Evolutionary conservation across 1,140 invertebrate species (phyloP).

Genomic region (Cyrtorhinus lividipennis): DNA sequence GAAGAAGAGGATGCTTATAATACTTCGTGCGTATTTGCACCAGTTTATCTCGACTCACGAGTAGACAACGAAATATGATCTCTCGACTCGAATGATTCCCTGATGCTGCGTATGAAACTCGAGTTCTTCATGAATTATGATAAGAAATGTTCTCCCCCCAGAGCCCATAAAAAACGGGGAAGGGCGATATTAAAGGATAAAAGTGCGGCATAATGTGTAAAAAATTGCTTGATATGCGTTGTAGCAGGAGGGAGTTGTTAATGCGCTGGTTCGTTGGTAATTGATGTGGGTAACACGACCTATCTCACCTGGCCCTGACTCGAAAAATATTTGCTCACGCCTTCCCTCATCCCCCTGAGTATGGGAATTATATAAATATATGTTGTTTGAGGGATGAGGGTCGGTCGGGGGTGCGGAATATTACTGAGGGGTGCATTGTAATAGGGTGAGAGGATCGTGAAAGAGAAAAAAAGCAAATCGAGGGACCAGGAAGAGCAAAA

Average conservation of each 20-base stretch:
- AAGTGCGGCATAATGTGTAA: neutral
- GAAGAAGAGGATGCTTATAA: too few species aligned
- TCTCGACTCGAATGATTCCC: too few species aligned
- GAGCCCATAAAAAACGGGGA: neutral
- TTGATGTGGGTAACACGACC: constrained; percentile 1
- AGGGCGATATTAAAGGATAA: neutral
- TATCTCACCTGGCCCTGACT: constrained; percentile 1
- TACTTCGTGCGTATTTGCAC: too few species aligned
- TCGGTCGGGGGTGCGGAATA: too few species aligned
- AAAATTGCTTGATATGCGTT: neutral
- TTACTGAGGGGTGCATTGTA: neutral
- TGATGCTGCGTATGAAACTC: too few species aligned
- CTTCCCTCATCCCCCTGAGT: too few species aligned
- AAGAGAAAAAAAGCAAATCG: neutral
- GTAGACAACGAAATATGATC: too few species aligned
- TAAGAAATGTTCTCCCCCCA: too few species aligned
- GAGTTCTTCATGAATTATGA: too few species aligned
- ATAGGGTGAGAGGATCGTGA: neutral
- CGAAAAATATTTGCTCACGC: neutral
- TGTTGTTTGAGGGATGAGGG: neutral
- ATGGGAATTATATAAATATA: neutral
- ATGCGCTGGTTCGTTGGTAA: neutral
- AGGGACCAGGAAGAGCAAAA: neutral
- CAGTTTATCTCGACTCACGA: too few species aligned
- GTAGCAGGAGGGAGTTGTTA: neutral